These are phyloP conservation scores for Zygogramma bicolorata DNA, from an alignment of 2,888 invertebrate genomes.

Conservation along the genomic window DNA sequence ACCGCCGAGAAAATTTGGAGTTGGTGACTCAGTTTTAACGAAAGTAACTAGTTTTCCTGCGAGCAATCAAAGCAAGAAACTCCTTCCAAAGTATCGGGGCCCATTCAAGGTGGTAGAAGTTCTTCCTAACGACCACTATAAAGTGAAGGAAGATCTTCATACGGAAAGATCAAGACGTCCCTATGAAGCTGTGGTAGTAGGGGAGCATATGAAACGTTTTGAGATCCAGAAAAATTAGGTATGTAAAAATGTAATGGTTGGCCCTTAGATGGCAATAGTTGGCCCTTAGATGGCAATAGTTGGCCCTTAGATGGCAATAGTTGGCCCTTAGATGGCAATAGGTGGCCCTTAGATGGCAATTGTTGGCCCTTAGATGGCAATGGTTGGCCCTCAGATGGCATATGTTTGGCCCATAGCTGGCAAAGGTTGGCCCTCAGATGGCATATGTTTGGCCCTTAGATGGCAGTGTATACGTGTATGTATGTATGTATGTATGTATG, in stretches of 20 bases:
- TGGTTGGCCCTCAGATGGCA: no score
- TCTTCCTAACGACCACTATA: slow-evolving; percentile 32
- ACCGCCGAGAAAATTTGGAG: slow-evolving; percentile 5
- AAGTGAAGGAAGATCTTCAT: slow-evolving; percentile 33
- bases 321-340: not conserved
- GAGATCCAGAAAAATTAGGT: not conserved
- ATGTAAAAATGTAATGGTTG: not conserved
- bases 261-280: not conserved
- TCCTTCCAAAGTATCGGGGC: slow-evolving; percentile 27
- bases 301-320: not conserved
- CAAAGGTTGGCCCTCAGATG: no score
- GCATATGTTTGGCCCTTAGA: no score
- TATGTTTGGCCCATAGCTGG: no score
- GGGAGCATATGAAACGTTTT: not conserved
- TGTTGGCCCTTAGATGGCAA: no score
- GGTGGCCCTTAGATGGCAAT: no score
- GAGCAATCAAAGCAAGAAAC: slow-evolving; percentile 33
- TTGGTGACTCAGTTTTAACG: slow-evolving; percentile 33
- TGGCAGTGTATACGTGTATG: no score
- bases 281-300: not conserved
- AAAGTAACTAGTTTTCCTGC: slow-evolving; percentile 31
- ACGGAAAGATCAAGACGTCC: not conserved
- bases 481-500: no score
- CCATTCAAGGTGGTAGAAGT: slow-evolving; percentile 27
- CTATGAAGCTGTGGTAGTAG: slow-evolving; percentile 5